phyloP scores from a whole-genome alignment of 2,797 vertebrate species.

The Rhinophrynus dorsalis region DNA sequence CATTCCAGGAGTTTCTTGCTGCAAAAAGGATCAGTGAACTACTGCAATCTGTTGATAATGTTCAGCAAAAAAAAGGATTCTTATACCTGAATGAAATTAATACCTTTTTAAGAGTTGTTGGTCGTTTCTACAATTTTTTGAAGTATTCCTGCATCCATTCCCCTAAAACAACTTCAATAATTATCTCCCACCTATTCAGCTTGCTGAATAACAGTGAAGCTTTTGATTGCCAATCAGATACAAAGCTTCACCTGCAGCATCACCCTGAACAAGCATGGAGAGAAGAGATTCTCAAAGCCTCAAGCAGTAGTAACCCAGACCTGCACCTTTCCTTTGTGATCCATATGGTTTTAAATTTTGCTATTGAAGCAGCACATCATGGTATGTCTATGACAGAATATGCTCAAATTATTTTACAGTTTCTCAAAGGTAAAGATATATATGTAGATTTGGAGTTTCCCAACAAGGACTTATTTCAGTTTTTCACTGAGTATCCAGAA shows the following conservation, averaged over 20 bases:
- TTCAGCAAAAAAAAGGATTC: slow-evolving; percentile 47
- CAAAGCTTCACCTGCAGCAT: not conserved
- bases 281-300: not conserved
- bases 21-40: slow-evolving; percentile 52
- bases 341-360: not conserved
- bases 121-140: slow-evolving; percentile 31
- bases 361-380: not conserved
- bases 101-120: slow-evolving; percentile 38
- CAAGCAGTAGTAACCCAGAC: not conserved
- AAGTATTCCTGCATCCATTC: slow-evolving; percentile 42
- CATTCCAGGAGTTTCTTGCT: slow-evolving; percentile 61
- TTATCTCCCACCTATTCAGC: slow-evolving; percentile 55
- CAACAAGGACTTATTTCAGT: not conserved
- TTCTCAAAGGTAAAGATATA: slow-evolving; percentile 25
- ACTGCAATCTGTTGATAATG: slow-evolving; percentile 48
- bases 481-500: slow-evolving; percentile 42
- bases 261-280: not conserved
- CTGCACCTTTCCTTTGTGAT: not conserved
- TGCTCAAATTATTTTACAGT: slow-evolving; percentile 25
- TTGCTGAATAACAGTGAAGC: slow-evolving; percentile 36
- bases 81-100: slow-evolving; percentile 53
- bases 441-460: not conserved
- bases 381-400: slow-evolving; percentile 1
- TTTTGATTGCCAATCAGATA: slow-evolving; percentile 20
- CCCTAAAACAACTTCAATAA: slow-evolving; percentile 43